Base-by-base conservation (phyloP, 2,113 vertebrate genomes). In the Rutilus rutilus region DNA sequence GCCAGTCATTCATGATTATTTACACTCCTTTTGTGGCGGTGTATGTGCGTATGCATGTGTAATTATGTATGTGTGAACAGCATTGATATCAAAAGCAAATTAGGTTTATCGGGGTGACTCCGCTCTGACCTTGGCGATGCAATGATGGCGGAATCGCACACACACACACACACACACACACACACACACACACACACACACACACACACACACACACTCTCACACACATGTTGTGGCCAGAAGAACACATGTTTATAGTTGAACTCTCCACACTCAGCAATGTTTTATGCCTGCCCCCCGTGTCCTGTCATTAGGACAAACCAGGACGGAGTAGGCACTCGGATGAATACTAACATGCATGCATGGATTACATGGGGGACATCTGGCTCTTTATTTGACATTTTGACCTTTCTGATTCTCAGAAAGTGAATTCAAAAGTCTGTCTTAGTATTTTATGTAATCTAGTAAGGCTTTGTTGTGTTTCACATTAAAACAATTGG, bases 221-320 rank as follows among this genome's bases (percentile, higher is more conserved):
- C 73, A 84, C 64, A 77, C 78, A 76, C 33, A 27, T 45, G 69
- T 54, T 75, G 59, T 79, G 71, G 23, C 76, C 57, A 64, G 65
- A 59, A 23, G 39, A 78, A 74, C 83, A 85, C 83, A 80, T 86
- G 77, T 62, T 81, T 82, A 86, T 81, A 73, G 65, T 54, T 86
- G 57, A 85, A 59, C 67, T 84, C 57, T 84, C 12, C 39, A 57
- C n/a, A 47, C 52, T 83, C 57, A 71, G 54, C 64, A 77, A 33
- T 78, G 62, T 88, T 73, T 85, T 75, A 60, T 64, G 23, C 8
- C 11, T 86, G 82, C 67, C 76, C 83, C 25, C 54, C 8, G 39
- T 80, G 77, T 78, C 62, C 74, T 50, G 81, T 57, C 50, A 85
- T 86, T 87, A 78, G 74, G 64, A 12, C 27, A 2, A 75, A 59